Evolutionary conservation across 2,888 invertebrate genomes (phyloP), one percentile per base, ranked within the genome.

Genomic region (Volucella inanis): DNA sequence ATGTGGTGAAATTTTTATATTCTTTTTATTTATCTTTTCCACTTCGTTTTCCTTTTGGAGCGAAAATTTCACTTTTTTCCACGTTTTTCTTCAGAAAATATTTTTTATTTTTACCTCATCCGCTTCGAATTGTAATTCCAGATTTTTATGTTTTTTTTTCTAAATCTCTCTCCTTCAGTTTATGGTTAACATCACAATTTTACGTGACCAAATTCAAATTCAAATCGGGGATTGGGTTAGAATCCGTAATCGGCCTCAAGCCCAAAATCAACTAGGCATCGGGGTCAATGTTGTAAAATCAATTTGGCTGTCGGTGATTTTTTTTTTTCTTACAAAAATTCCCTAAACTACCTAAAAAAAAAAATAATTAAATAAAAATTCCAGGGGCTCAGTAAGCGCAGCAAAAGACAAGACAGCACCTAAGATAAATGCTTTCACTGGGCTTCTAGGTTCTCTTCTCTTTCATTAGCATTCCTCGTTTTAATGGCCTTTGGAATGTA

Each of bases 21-120:
- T 55, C 55, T 65, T 12, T 64, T 31, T 22, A 22, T 52, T 61
- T 49, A 38, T 70, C 61, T 54, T 55, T 68, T 31, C 8, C 47
- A 54, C n/a, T 18, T 75, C 38, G 14, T 49, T 75, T 45, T 75
- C 57, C 43, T 8, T 68, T 80, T 67, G 18, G 54, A 75, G 61
- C 41, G 31, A 65, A 78, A 70, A 72, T 81, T 75, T 81, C 75
- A 81, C 81, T 81, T 81, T 77, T 71, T 68, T 70, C 38, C 31
- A 38, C 55, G 68, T 80, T 64, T 72, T 81, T 81, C 80, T 14
- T 11, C 62, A 55, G 68, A 68, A 75, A 62, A 31, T 52, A 15
- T 62, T 15, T 31, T 22, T 70, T 62, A 54, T 41, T 64, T 14
- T n/a, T 50, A 45, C 43, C 55, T 72, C 47, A n/a, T 64, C n/a